These are phyloP conservation scores for Heliothis peltigera DNA, from an alignment of 2,888 invertebrate species.

Conservation along the genomic window DNA sequence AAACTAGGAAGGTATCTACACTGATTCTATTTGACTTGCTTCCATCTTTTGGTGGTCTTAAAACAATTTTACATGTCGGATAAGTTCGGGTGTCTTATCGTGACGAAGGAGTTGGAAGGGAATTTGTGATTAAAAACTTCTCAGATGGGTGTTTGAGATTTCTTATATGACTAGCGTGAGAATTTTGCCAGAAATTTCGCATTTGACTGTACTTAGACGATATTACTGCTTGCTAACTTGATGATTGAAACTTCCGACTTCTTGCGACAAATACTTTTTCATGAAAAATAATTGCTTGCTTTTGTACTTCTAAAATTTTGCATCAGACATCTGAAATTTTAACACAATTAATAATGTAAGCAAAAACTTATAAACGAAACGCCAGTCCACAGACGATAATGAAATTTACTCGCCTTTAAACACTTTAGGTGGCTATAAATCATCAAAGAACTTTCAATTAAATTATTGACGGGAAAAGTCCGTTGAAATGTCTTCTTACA, in stretches of 20 bases:
- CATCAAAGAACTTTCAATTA: conserved; percentile 45
- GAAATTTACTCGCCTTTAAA: conserved; percentile 42
- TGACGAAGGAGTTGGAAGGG: conserved; percentile 10
- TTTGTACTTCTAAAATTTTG: background rate
- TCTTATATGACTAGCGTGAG: background rate
- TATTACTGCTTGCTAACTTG: background rate
- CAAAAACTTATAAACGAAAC: conserved; percentile 39
- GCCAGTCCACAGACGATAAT: conserved; percentile 36
- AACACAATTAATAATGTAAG: conserved; percentile 37
- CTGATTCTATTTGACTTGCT: conserved; percentile 44
- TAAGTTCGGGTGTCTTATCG: conserved; percentile 30
- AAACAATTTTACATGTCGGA: conserved; percentile 46
- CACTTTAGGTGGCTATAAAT: conserved; percentile 30
- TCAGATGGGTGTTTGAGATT: conserved; percentile 15
- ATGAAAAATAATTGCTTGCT: too few relatives aligned
- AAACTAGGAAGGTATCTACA: conserved; percentile 23
- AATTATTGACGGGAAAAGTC: conserved; percentile 40
- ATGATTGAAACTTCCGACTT: background rate
- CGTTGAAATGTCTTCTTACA: conserved; percentile 22
- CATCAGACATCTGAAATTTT: background rate
- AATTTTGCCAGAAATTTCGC: background rate
- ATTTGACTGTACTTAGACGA: background rate
- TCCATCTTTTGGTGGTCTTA: conserved; percentile 33
- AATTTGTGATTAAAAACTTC: conserved; percentile 14
- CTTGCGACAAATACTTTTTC: too few relatives aligned